phyloP scores from a whole-genome alignment of 2,797 vertebrate species.

The Otolemur crassicaudatus region DNA sequence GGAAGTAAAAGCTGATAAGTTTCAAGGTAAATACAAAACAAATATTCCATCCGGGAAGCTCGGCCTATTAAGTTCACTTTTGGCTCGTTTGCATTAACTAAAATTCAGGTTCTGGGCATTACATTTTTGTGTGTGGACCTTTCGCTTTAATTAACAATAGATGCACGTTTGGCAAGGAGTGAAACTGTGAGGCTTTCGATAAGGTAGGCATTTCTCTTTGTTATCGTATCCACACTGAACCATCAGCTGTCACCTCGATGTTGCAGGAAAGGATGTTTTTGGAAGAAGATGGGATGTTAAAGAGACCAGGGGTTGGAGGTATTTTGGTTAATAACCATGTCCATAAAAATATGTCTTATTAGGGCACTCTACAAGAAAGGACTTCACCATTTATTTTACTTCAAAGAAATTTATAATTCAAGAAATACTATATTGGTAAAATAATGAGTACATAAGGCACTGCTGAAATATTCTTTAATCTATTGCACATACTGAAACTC shows the following conservation, averaged over 20 bases:
- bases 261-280: neutral
- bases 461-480: neutral
- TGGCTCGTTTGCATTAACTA: conserved; percentile 59
- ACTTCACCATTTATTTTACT: neutral
- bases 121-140: conserved; percentile 39
- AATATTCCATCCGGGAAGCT: conserved; percentile 6
- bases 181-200: conserved; percentile 37
- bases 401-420: conserved; percentile 33
- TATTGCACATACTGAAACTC: neutral
- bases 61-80: conserved; percentile 30
- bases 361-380: neutral
- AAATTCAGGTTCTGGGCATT: conserved; percentile 62
- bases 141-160: conserved; percentile 60
- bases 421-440: neutral
- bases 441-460: neutral
- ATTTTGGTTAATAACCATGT: neutral
- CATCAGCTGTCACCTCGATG: neutral
- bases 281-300: neutral
- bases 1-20: conserved; percentile 20
- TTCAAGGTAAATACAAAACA: conserved; percentile 56
- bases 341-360: neutral
- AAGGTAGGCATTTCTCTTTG: neutral
- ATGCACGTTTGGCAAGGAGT: neutral
- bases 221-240: neutral
- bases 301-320: neutral